These are phyloP conservation scores for Cinara cedri DNA, from an alignment of 2,888 invertebrate genomes.

Conservation along the genomic window DNA sequence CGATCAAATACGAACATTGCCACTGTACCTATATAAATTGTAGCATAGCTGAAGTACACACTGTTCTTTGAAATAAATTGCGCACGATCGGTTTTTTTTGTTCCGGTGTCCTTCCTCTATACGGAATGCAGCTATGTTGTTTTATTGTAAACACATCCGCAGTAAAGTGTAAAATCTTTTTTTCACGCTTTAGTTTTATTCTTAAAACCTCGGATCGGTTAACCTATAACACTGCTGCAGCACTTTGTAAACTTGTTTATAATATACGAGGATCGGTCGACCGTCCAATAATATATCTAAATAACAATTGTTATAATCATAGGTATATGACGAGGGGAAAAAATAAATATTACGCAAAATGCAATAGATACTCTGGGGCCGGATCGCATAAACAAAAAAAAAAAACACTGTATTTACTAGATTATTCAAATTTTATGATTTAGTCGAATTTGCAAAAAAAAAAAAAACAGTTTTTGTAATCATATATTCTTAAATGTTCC, in stretches of 20 bases:
- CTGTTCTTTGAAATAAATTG: conserved; percentile 8
- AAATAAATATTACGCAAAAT: conserved; percentile 4
- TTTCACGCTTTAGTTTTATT: not conserved
- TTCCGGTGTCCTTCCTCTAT: not conserved
- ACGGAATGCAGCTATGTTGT: not conserved
- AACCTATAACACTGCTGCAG: not conserved
- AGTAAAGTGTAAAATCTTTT: not conserved
- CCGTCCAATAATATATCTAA: not conserved
- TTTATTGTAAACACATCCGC: not conserved
- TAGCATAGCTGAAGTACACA: not conserved
- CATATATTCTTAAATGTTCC: no score
- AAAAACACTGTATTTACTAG: no score
- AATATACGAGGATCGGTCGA: not conserved
- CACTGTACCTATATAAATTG: not conserved
- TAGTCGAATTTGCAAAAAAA: no score
- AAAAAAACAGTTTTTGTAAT: no score
- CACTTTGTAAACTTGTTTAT: not conserved
- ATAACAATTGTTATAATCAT: not conserved
- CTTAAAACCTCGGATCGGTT: not conserved
- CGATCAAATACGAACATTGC: conserved; percentile 12
- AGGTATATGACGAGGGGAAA: no score
- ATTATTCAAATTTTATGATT: no score
- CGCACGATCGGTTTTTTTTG: conserved; percentile 4
- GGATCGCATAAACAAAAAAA: no score
- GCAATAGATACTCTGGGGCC: no score